These are phyloP conservation scores for Beris morrisii DNA, from an alignment of 2,888 invertebrate species.

Conservation along the genomic window DNA sequence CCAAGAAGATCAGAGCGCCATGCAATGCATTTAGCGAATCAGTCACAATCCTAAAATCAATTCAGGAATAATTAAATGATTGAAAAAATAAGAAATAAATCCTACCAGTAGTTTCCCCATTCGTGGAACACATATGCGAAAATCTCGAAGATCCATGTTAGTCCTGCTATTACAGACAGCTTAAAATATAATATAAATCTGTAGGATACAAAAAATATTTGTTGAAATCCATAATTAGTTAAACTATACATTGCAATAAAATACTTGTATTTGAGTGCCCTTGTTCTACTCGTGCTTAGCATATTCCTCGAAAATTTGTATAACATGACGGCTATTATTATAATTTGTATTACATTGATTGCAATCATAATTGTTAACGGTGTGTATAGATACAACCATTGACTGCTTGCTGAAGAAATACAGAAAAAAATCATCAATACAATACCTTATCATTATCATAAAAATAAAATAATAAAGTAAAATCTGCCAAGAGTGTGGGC, in stretches of 20 bases:
- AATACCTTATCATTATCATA: too few species aligned
- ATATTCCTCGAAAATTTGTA: constrained; percentile 60
- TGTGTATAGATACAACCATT: constrained; percentile 68
- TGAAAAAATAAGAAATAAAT: background rate
- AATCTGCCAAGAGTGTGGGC: too few species aligned
- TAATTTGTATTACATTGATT: constrained; percentile 62
- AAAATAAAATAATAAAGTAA: too few species aligned
- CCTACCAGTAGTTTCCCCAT: constrained; percentile 18
- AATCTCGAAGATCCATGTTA: constrained; percentile 73
- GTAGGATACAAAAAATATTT: constrained; percentile 43
- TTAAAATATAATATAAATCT: constrained; percentile 67
- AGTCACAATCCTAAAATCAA: constrained; percentile 59
- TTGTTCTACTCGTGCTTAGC: constrained; percentile 59
- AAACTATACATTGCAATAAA: background rate
- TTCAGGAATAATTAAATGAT: background rate
- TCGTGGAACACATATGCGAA: constrained; percentile 51
- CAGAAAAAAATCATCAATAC: too few species aligned
- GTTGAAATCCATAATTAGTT: background rate
- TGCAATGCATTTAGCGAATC: constrained; percentile 65
- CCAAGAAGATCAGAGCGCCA: constrained; percentile 64
- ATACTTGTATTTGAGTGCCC: constrained; percentile 63
- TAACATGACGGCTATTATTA: constrained; percentile 61
- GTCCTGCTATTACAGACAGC: constrained; percentile 69
- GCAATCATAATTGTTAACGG: constrained; percentile 64
- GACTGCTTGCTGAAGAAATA: background rate